These are phyloP conservation scores for Menidia menidia DNA, from an alignment of 2,797 vertebrate species.

Conservation along the genomic window DNA sequence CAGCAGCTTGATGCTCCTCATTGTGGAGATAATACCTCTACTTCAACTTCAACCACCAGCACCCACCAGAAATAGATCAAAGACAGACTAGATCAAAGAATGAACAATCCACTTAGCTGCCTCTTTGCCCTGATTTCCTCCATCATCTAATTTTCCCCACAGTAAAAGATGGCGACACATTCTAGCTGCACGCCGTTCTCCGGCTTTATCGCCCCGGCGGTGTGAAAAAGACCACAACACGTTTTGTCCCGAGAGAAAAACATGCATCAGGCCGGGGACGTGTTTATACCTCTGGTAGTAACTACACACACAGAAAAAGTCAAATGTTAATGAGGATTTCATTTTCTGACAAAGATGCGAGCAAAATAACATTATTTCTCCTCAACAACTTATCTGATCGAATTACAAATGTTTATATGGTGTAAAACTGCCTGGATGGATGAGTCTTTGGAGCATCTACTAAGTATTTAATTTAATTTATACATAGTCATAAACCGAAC, in stretches of 20 bases:
- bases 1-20: constrained; percentile 39
- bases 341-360: no score
- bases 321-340: background rate
- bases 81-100: constrained; percentile 66
- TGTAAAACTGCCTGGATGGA: no score
- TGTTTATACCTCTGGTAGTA: background rate
- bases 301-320: background rate
- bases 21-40: constrained; percentile 54
- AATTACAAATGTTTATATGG: no score
- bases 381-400: no score
- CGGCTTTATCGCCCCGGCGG: constrained; percentile 10
- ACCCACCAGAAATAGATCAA: constrained; percentile 70
- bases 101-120: constrained; percentile 58
- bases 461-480: no score
- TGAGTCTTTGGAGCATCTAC: no score
- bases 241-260: background rate
- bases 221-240: constrained; percentile 19
- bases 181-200: constrained; percentile 16
- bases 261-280: no score
- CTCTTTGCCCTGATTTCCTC: constrained; percentile 55
- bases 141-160: constrained; percentile 59
- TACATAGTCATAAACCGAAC: no score
- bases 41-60: constrained; percentile 42
- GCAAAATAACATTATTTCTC: no score
- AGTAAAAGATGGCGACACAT: constrained; percentile 47